A percentile compares a stretch with the other conserved stretches of the same genome.
Conservation (phyloP, 2,113 vertebrate species). For the Pseudonaja textilis region DNA sequence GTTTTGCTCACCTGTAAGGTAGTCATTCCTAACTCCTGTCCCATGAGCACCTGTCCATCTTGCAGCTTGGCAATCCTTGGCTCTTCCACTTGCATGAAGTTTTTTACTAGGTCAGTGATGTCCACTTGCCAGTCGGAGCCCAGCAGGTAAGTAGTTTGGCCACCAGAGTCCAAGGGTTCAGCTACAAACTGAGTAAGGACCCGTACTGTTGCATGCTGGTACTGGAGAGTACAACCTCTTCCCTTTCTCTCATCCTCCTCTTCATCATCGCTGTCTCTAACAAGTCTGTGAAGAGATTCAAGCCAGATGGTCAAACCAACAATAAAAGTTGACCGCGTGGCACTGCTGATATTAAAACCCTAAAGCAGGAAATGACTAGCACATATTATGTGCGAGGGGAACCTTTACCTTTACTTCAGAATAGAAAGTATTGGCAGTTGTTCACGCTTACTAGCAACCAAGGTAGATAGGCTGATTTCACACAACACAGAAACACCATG, state of each 20-base stretch:
- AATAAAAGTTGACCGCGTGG: too few species aligned
- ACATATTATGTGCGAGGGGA: too few species aligned
- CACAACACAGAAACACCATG: neutral
- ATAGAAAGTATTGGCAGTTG: neutral
- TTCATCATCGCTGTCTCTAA: conserved; percentile 86
- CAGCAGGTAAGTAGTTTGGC: conserved; percentile 77
- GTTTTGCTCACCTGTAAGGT: conserved; percentile 79
- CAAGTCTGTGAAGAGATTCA: conserved; percentile 66
- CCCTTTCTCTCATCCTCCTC: conserved; percentile 79
- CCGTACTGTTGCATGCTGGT: conserved; percentile 84
- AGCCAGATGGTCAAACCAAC: neutral
- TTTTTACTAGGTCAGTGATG: conserved; percentile 82
- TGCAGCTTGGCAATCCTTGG: conserved; percentile 81
- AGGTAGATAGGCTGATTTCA: neutral
- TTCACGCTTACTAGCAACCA: neutral
- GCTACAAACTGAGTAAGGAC: conserved; percentile 89
- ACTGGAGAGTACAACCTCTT: conserved; percentile 87
- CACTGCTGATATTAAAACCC: too few species aligned
- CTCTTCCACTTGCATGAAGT: conserved; percentile 92
- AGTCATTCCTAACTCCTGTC: conserved; percentile 88
- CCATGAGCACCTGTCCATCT: conserved; percentile 79
- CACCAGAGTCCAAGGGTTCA: conserved; percentile 71
- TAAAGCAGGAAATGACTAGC: too few species aligned
- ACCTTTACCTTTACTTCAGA: too few species aligned
- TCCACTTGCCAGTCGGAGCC: conserved; percentile 93